Evolutionary conservation across 2,797 vertebrate species (phyloP), one percentile per base, ranked within the genome.

Genomic region (Pelodytes ibericus): DNA sequence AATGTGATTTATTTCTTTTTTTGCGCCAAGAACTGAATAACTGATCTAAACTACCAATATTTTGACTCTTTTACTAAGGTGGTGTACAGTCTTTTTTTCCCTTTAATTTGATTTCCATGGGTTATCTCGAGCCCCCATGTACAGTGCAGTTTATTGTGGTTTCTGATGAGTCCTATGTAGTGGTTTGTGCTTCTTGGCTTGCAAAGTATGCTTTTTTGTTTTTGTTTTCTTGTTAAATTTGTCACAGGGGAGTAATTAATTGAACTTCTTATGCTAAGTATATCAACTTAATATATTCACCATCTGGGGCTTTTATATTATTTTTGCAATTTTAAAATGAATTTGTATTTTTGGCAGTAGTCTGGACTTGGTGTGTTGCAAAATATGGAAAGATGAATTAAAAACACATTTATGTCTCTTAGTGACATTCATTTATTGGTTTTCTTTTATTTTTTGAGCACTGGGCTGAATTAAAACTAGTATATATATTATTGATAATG

Each of bases 271-370:
- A 36, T 60, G 41, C 20, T 75, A n/a, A 68, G 63, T 47, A 22
- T 2, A 56, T 61, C n/a, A 68, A 33, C 56, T 26, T n/a, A 62
- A 75, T 47, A 25, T 53, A 39, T 51, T 69, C 20, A 56, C 29
- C 73, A 69, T 57, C 57, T 62, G 65, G 44, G 47, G 51, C 36
- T 51, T 72, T 47, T 72, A 31, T 51, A 31, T 80, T 84, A 72
- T 80, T 64, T 51, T 80, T 77, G 18, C 67, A 79, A 51, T 51
- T 56, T 75, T 56, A 62, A 57, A 77, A 80, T 79, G 1, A 59
- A 67, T 67, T 60, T 51, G 27, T 61, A n/a, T 27, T 65, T 3
- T 39, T 65, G 61, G 61, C 61, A 57, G 49, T 20, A 13, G 64
- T 64, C 58, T 27, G 18, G 41, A 72, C 29, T 30, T 29, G 11